A percentile compares a stretch with the other conserved stretches of the same genome.
These are phyloP conservation scores for Drosophila longiperda DNA, from an alignment of 2,888 invertebrate genomes.

Conservation along the genomic window DNA sequence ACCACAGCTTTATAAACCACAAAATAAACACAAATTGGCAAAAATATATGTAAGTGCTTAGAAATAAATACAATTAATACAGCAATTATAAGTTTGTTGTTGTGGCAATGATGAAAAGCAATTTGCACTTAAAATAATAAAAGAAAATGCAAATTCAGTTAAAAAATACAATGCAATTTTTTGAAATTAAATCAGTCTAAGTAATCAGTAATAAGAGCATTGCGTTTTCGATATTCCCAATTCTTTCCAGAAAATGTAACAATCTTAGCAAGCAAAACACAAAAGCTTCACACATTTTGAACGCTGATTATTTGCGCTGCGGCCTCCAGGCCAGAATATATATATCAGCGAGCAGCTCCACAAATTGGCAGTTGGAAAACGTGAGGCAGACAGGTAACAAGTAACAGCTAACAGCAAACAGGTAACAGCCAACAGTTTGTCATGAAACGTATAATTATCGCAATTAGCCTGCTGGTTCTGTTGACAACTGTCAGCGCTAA, in stretches of 20 bases:
- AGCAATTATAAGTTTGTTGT: background rate
- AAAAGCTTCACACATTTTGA: background rate
- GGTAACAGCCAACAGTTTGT: slow-evolving; percentile 4
- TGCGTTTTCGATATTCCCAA: background rate
- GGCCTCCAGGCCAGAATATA: slow-evolving; percentile 28
- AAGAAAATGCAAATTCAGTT: background rate
- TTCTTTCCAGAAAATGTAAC: slow-evolving; percentile 2
- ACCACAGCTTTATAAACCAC: background rate
- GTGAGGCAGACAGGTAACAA: slow-evolving; percentile 24
- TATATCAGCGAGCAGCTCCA: slow-evolving; percentile 16
- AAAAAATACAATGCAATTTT: background rate
- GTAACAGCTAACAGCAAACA: slow-evolving; percentile 5
- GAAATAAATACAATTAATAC: slow-evolving; percentile 2
- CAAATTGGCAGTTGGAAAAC: slow-evolving; percentile 32
- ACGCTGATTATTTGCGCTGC: slow-evolving; percentile 9
- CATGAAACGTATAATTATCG: slow-evolving; percentile 38
- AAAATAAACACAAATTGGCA: background rate
- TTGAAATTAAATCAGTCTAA: background rate
- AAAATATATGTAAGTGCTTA: background rate
- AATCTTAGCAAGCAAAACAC: background rate
- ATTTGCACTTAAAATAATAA: background rate
- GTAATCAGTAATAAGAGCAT: background rate
- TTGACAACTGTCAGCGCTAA: slow-evolving; percentile 7
- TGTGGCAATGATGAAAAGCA: background rate
- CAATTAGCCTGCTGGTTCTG: slow-evolving; percentile 34